Evolutionary conservation across 2,888 invertebrate genomes (phyloP), one percentile per base, ranked within the genome.

Genomic region (Pollenia griseotomentosa): DNA sequence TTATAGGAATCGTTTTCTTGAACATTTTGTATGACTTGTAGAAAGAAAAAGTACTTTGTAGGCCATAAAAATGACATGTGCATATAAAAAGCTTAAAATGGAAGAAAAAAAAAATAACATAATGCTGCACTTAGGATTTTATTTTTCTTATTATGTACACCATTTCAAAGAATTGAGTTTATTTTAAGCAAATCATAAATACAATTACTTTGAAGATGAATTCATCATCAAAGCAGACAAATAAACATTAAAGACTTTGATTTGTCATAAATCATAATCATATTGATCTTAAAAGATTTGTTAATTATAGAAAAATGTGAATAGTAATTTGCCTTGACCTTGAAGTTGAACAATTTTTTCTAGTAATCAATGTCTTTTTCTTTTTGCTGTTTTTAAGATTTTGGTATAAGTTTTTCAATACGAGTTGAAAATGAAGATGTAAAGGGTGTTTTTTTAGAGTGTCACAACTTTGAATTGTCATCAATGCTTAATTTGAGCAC

Each of bases 21-120:
- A 44, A 14, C 33, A 23, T 51, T 14, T 42, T 40, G 19, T 68
- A 51, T 70, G 66, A 68, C 14, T 83, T 83, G 61, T 46, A 44
- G 57, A 84, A 84, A 81, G 80, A 57, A 81, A 74, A 73, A 87
- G 66, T 78, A 68, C 77, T 84, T 87, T 84, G 23, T 40, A 80
- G 79, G 74, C 84, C 61, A 80, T 85, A 74, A 85, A 85, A 75
- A 44, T 80, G 84, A 85, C 84, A 85, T 80, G 84, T 61, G 61
- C 80, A 68, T 42, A 55, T 19, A 70, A 55, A 59, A 87, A 88
- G 86, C 88, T 88, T 83, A 85, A 87, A 89, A 86, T 87, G 88
- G 89, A 88, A 86, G 88, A 89, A 86, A 86, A 78, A 86, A 86
- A 78, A 44, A 14, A n/a, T 1, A 42, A 70, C 46, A 74, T 59